Percentiles rank a stretch among this genome's conserved stretches.
These are phyloP conservation scores for Chaetodon trifasciatus DNA, from an alignment of 2,797 vertebrate genomes.

Conservation along the genomic window DNA sequence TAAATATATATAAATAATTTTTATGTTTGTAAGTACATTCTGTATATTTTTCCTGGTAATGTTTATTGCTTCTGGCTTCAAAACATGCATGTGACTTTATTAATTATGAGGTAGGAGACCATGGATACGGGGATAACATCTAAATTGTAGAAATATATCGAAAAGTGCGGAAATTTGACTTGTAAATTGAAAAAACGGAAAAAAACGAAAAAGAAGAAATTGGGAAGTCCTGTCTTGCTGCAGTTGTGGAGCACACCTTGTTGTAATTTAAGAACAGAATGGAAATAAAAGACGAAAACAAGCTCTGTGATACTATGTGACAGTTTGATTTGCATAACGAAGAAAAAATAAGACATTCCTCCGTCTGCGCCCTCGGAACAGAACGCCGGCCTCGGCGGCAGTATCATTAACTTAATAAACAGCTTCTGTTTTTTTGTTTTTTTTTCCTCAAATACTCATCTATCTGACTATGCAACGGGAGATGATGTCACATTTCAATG, in stretches of 20 bases:
- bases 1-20: conserved; percentile 91
- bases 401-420: conserved; percentile 81
- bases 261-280: conserved; percentile 85
- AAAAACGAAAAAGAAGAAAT: conserved; percentile 34
- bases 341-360: conserved; percentile 72
- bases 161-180: conserved; percentile 67
- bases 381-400: conserved; percentile 62
- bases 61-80: conserved; percentile 89
- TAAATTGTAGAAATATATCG: conserved; percentile 47
- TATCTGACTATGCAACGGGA: conserved; percentile 82
- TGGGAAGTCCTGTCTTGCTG: conserved; percentile 76
- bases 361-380: conserved; percentile 66
- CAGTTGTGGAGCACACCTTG: conserved; percentile 80
- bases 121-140: conserved; percentile 67
- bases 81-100: conserved; percentile 89
- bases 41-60: conserved; percentile 90
- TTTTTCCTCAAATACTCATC: conserved; percentile 61
- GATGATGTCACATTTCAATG: conserved; percentile 78
- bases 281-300: conserved; percentile 84
- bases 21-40: conserved; percentile 97
- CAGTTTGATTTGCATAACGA: conserved; percentile 77
- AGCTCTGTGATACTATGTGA: conserved; percentile 83
- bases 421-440: conserved; percentile 45
- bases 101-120: conserved; percentile 76
- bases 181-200: conserved; percentile 66